Evolutionary conservation across 2,797 vertebrate species (phyloP).

Genomic region (Lindbergichthys nudifrons): DNA sequence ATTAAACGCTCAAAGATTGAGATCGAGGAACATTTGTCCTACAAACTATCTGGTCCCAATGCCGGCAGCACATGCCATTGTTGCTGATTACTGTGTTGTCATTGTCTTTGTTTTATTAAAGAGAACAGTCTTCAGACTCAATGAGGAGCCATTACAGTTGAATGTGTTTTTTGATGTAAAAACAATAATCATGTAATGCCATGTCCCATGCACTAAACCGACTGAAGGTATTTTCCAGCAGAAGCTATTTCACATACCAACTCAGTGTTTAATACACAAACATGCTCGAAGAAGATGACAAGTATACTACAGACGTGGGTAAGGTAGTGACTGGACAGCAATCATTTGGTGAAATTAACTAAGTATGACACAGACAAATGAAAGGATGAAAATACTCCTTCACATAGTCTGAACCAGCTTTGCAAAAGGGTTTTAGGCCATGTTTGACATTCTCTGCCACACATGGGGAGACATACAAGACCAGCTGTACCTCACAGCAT

Average conservation of each 20-base stretch:
- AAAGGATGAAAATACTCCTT: constrained; percentile 39
- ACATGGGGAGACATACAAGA: constrained; percentile 44
- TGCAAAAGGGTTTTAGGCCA: constrained; percentile 50
- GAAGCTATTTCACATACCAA: constrained; percentile 71
- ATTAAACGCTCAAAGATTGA: constrained; percentile 6
- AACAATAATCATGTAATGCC: constrained; percentile 35
- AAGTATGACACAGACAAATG: constrained; percentile 42
- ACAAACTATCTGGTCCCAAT: constrained; percentile 47
- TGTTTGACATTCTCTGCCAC: constrained; percentile 38
- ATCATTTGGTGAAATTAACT: constrained; percentile 47
- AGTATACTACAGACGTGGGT: constrained; percentile 33
- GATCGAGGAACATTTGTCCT: constrained; percentile 33
- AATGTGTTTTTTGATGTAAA: constrained; percentile 41
- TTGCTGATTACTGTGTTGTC: constrained; percentile 19
- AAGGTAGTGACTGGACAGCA: constrained; percentile 48
- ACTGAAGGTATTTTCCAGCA: constrained; percentile 53
- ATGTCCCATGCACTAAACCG: constrained; percentile 57
- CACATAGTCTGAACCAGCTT: constrained; percentile 56
- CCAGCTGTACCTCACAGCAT: constrained; percentile 64
- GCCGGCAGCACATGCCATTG: constrained; percentile 25
- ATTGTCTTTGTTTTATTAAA: constrained; percentile 31
- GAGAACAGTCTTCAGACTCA: constrained; percentile 27
- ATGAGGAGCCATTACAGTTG: constrained; percentile 18
- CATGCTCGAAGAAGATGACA: constrained; percentile 68
- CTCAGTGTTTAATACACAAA: constrained; percentile 62